Evolutionary conservation across 2,113 vertebrate species (phyloP).

Genomic region (Tenrec ecaudatus): DNA sequence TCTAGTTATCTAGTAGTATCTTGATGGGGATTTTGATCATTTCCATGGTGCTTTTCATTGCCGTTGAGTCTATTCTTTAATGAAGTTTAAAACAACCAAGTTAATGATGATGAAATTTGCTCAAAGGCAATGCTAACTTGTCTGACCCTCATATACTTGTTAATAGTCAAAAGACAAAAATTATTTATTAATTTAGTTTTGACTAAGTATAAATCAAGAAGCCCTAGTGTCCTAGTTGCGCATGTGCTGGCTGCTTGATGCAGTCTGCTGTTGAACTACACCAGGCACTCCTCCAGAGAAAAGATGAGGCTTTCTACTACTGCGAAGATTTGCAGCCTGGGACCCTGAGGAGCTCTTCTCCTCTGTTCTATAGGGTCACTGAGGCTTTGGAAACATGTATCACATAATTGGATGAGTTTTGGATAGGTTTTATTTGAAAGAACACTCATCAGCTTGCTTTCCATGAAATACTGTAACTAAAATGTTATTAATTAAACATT

Average conservation of each 20-base stretch:
- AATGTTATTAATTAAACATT: neutral
- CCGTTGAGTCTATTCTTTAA: neutral
- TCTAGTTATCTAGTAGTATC: neutral
- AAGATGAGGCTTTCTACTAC: too few species aligned
- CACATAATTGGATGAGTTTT: neutral
- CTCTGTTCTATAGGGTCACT: too few species aligned
- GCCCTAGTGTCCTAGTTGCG: too few species aligned
- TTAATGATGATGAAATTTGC: neutral
- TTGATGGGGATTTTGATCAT: neutral
- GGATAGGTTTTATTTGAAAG: neutral
- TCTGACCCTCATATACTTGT: neutral
- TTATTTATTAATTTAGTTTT: neutral
- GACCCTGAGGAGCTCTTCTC: too few species aligned
- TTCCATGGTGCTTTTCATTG: neutral
- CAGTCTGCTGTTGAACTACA: too few species aligned
- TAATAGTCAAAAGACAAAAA: too few species aligned
- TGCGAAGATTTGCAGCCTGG: too few species aligned
- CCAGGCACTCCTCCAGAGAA: too few species aligned
- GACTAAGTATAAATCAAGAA: neutral
- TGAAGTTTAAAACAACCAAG: neutral
- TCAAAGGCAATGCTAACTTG: neutral
- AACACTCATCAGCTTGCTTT: neutral
- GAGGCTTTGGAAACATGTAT: neutral
- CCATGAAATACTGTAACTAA: neutral
- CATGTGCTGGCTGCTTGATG: too few species aligned